Base-by-base conservation (phyloP, 2,797 vertebrate genomes). In the Lycodopsis pacificus region DNA sequence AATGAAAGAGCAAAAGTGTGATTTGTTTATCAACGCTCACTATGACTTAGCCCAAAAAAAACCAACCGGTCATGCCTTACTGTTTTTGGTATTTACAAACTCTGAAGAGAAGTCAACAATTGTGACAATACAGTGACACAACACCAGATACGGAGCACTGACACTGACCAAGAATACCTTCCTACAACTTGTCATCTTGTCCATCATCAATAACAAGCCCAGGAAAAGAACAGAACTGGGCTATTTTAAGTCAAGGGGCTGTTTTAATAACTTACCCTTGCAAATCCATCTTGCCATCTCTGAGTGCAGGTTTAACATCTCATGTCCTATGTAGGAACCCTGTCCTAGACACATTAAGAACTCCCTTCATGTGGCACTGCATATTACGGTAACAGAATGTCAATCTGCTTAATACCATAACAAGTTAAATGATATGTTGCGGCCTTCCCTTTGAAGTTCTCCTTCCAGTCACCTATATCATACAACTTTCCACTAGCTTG, bases 391-490 rank as follows among this genome's bases (percentile, higher is more conserved):
- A 82, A 87, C 48, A 77, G 27, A 81, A 79, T 80, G 73, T 78
- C 81, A 84, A 84, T 85, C 27, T 75, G 10, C 54, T 70, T 84
- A 80, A 85, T 73, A 81, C 68, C 59, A 80, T 83, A 76, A 65
- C 56, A 81, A 71, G 67, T 84, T 77, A 75, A 69, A 79, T 77
- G 54, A 80, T 70, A 85, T 82, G 68, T 66, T 73, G 48, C 51
- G 2, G 25, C 64, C 64, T 67, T 48, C 30, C 40, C 30, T 87
- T 86, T 86, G 72, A 85, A 76, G 65, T 88, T 84, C 61, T 83
- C 73, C 74, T 88, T 84, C 67, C 68, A 77, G 56, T 82, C 78
- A 88, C 69, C 86, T 82, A 85, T 67, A 72, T 72, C 69, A 71
- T 62, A 36, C 49, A 77, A 76, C 58, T 81, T 91, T 89, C 73